Evolutionary conservation across 2,888 invertebrate species (phyloP).

Genomic region (Tipula vernalis): DNA sequence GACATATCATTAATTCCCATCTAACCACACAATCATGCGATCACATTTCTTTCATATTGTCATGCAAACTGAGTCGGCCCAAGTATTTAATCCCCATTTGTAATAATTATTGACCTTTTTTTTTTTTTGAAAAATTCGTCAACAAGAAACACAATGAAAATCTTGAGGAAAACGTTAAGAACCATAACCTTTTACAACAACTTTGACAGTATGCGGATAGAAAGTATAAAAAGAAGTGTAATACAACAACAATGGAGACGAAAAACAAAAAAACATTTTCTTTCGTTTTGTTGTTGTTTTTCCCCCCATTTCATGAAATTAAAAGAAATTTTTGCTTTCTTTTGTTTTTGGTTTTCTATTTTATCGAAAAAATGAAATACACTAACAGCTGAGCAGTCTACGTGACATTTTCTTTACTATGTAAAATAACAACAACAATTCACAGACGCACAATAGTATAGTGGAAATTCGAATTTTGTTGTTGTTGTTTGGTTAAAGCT

Average conservation of each 20-base stretch:
- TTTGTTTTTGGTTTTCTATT: too few species aligned
- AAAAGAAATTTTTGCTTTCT: neutral
- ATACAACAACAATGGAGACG: too few species aligned
- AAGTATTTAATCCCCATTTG: neutral
- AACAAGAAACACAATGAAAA: neutral
- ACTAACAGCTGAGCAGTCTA: neutral
- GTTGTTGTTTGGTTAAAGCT: neutral
- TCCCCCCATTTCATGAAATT: neutral
- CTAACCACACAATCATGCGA: neutral
- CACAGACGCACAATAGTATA: neutral
- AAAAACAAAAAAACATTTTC: neutral
- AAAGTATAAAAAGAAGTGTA: too few species aligned
- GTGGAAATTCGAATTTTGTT: neutral
- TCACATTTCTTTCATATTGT: neutral
- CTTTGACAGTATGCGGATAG: neutral
- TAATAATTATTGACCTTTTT: neutral
- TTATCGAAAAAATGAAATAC: neutral
- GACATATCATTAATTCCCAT: neutral
- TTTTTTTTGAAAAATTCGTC: neutral
- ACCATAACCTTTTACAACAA: neutral
- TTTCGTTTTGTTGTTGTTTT: neutral
- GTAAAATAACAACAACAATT: neutral
- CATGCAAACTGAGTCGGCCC: neutral
- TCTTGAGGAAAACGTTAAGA: neutral
- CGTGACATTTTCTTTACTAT: neutral